Percentiles rank a stretch among this genome's conserved stretches.
Conservation (phyloP, 2,113 vertebrate species). For the Verasper variegatus region DNA sequence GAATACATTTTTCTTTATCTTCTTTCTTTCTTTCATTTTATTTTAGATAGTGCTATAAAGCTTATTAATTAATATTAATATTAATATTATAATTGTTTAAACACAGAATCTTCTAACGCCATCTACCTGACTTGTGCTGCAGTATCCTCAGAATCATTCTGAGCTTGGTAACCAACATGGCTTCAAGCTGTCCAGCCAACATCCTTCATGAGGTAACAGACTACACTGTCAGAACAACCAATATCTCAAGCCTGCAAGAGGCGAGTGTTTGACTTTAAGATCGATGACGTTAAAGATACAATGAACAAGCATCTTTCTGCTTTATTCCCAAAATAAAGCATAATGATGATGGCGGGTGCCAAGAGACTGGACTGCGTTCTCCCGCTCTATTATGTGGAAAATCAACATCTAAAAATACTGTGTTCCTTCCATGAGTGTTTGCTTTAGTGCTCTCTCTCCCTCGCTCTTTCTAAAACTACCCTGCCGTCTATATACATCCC, state of each 20-base stretch:
- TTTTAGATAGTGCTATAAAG: too few species aligned
- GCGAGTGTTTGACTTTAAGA: neutral
- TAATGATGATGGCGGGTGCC: conserved; percentile 62
- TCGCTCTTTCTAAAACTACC: conserved; percentile 17
- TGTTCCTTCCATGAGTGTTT: conserved; percentile 61
- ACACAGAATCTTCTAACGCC: neutral
- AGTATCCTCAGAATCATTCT: neutral
- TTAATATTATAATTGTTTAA: too few species aligned
- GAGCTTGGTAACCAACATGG: neutral
- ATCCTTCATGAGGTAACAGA: neutral
- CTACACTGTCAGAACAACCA: neutral
- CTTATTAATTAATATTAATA: too few species aligned
- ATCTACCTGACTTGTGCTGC: neutral
- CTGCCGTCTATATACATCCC: conserved; percentile 1
- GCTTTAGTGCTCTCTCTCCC: conserved; percentile 47
- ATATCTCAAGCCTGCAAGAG: neutral
- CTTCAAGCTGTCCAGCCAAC: neutral
- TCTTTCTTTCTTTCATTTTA: too few species aligned
- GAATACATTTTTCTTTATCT: too few species aligned
- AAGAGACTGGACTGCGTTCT: conserved; percentile 60
- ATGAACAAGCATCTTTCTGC: conserved; percentile 22
- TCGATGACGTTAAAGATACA: neutral
- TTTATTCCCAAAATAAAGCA: conserved; percentile 65
- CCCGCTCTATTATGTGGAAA: conserved; percentile 66
- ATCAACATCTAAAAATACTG: conserved; percentile 74